Conservation (phyloP, 2,888 invertebrate genomes). For the Cheiracanthium punctorium region DNA sequence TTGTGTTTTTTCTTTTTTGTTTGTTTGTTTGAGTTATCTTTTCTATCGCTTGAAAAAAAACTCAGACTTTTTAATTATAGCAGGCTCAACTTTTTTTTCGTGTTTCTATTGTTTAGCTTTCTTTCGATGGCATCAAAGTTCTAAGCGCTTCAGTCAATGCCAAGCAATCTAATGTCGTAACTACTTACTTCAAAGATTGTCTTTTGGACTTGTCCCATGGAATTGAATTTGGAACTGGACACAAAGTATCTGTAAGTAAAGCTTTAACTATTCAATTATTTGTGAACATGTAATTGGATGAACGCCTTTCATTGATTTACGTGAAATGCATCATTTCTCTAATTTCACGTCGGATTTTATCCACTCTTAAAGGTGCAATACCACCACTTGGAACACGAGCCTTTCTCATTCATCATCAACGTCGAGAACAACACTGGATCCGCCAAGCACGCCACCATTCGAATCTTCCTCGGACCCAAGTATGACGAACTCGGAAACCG, state of each 20-base stretch:
- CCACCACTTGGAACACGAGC: conserved; percentile 85
- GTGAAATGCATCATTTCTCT: too few relatives aligned
- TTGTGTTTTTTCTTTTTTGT: too few relatives aligned
- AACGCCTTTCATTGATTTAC: too few relatives aligned
- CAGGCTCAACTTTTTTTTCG: too few relatives aligned
- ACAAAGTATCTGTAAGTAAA: conserved; percentile 47
- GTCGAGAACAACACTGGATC: conserved; percentile 76
- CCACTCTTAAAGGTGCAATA: conserved; percentile 80
- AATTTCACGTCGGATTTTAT: too few relatives aligned
- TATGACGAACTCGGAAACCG: conserved; percentile 82
- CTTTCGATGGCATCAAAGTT: conserved; percentile 72
- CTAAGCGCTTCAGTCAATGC: conserved; percentile 70
- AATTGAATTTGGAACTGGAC: conserved; percentile 79
- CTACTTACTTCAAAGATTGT: conserved; percentile 84
- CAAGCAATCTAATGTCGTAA: conserved; percentile 68
- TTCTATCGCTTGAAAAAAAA: too few relatives aligned
- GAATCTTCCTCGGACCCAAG: conserved; percentile 81
- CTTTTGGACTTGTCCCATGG: conserved; percentile 87
- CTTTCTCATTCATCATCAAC: too few relatives aligned
- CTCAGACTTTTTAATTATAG: too few relatives aligned
- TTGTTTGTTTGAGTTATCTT: too few relatives aligned
- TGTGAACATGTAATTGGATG: too few relatives aligned
- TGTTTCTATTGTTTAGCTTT: conserved; percentile 71
- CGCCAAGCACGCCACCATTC: conserved; percentile 80
- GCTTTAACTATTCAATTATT: too few relatives aligned